These are phyloP conservation scores for Melitaea athalia DNA, from an alignment of 2,888 invertebrate genomes.

Conservation along the genomic window DNA sequence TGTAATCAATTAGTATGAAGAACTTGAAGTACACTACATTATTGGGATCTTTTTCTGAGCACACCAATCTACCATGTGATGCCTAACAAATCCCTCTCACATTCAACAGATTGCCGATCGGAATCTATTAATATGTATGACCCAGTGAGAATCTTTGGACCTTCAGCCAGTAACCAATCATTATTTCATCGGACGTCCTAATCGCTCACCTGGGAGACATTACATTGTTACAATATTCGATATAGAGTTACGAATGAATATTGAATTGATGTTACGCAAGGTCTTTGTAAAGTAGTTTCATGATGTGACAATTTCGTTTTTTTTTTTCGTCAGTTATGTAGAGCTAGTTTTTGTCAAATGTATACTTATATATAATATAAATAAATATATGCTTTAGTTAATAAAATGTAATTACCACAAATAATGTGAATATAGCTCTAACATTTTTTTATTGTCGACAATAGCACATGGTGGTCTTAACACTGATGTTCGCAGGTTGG, in stretches of 20 bases:
- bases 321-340: no score
- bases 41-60: neutral
- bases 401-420: no score
- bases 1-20: neutral
- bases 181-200: constrained; percentile 66
- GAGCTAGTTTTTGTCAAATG: no score
- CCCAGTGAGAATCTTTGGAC: constrained; percentile 43
- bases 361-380: no score
- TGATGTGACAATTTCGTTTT: neutral
- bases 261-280: constrained; percentile 26
- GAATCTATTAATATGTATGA: constrained; percentile 60
- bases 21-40: neutral
- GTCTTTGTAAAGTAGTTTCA: constrained; percentile 7
- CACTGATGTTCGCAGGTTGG: no score
- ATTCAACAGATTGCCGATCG: constrained; percentile 67
- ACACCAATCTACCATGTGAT: neutral
- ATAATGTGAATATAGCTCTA: no score
- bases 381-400: no score
- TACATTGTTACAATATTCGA: constrained; percentile 47
- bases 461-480: no score
- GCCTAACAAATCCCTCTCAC: constrained; percentile 35
- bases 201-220: constrained; percentile 62
- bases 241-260: constrained; percentile 29
- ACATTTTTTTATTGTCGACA: no score
- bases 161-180: constrained; percentile 51